Evolutionary conservation across 2,888 invertebrate genomes (phyloP).

Genomic region (Silvanus unidentatus): DNA sequence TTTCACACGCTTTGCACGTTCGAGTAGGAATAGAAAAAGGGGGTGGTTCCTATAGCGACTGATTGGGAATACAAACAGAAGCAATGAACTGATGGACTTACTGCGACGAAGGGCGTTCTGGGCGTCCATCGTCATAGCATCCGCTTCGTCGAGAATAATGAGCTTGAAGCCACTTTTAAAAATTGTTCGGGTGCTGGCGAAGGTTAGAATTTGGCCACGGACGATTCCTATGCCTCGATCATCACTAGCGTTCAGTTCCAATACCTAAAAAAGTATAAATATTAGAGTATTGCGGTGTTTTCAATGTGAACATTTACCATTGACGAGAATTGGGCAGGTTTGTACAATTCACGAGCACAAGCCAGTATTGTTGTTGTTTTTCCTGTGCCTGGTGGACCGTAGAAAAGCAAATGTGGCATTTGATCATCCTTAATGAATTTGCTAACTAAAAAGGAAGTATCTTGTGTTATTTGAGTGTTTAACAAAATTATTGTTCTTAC

Average conservation of each 20-base stretch:
- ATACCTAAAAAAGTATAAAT: slow-evolving; percentile 53
- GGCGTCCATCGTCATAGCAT: slow-evolving; percentile 99
- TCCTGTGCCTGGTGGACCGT: slow-evolving; percentile 97
- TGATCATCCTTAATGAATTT: slow-evolving; percentile 87
- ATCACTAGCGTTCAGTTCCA: slow-evolving; percentile 96
- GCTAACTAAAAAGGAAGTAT: slow-evolving; percentile 53
- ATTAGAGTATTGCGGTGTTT: background rate
- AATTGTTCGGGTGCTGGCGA: slow-evolving; percentile 94
- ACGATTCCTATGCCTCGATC: slow-evolving; percentile 96
- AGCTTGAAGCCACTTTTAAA: slow-evolving; percentile 91
- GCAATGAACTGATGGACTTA: slow-evolving; percentile 46
- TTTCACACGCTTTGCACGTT: background rate
- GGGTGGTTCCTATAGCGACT: background rate
- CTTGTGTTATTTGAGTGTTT: too few relatives aligned
- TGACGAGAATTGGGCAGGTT: slow-evolving; percentile 82
- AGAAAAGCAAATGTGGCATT: slow-evolving; percentile 91
- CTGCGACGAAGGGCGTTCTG: slow-evolving; percentile 95
- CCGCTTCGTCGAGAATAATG: slow-evolving; percentile 96
- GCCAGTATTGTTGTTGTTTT: slow-evolving; percentile 98
- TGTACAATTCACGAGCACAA: slow-evolving; percentile 87
- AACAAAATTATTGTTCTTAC: slow-evolving; percentile 52
- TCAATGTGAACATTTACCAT: too few relatives aligned
- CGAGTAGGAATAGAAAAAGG: background rate
- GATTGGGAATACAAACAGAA: background rate
- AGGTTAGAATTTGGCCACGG: slow-evolving; percentile 86